phyloP scores from a whole-genome alignment of 2,113 vertebrate species.

The Benitochromis conjunctus region DNA sequence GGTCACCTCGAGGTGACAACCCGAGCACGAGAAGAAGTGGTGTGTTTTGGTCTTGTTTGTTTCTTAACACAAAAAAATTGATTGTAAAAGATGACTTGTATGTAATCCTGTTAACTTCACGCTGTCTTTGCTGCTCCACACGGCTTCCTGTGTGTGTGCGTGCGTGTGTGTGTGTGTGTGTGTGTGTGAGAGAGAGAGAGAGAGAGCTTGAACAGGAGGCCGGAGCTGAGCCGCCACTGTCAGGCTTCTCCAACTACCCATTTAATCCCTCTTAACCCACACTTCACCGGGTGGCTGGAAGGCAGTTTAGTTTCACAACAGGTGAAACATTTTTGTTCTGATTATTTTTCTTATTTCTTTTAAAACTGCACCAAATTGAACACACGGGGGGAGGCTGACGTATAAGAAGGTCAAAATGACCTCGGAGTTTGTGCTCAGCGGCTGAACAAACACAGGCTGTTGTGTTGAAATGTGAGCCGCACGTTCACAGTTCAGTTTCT shows the following conservation, averaged over 20 bases:
- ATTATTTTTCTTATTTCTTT: background rate
- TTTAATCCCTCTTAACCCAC: background rate
- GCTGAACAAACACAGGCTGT: background rate
- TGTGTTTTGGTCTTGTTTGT: background rate
- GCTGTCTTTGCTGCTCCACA: background rate
- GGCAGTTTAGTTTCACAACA: background rate
- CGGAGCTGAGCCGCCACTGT: background rate
- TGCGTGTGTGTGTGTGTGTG: background rate
- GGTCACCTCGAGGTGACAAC: background rate
- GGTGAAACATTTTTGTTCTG: background rate
- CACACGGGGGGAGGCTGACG: background rate
- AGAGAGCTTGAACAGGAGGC: background rate
- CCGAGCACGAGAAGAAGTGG: background rate
- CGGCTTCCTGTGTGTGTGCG: background rate
- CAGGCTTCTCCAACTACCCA: background rate
- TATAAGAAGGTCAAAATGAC: background rate
- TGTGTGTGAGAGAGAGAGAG: fast-evolving
- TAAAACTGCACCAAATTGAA: background rate
- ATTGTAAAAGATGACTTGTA: background rate
- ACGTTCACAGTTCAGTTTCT: background rate
- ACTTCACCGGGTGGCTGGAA: background rate
- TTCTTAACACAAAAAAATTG: background rate
- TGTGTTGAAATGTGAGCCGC: background rate
- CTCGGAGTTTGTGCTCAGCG: background rate
- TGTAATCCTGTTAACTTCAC: background rate